Evolutionary conservation across 2,888 invertebrate genomes (phyloP).

Genomic region (Operophtera brumata): DNA sequence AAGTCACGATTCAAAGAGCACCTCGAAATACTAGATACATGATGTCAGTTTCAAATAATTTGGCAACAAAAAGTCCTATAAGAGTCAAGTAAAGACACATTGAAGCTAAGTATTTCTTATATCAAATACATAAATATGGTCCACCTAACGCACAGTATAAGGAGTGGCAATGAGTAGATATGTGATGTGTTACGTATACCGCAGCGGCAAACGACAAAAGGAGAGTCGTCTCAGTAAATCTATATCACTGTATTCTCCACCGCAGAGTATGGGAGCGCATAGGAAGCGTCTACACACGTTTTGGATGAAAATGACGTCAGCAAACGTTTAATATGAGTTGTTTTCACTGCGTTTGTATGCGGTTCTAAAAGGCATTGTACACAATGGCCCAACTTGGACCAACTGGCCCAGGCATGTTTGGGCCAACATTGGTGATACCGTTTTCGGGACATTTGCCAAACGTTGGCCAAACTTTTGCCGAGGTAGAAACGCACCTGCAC

Average conservation of each 20-base stretch:
- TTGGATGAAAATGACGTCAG: no score
- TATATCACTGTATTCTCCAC: neutral
- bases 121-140: constrained; percentile 48
- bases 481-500: no score
- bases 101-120: constrained; percentile 19
- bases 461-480: no score
- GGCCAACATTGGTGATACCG: no score
- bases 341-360: no score
- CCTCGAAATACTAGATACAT: constrained; percentile 9
- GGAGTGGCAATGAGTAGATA: constrained; percentile 73
- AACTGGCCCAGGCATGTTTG: no score
- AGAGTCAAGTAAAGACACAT: constrained; percentile 9
- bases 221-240: neutral
- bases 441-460: no score
- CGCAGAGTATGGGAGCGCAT: constrained; percentile 34
- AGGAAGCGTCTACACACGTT: no score
- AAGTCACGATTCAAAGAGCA: constrained; percentile 16
- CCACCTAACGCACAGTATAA: constrained; percentile 72
- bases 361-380: no score
- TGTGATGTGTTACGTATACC: constrained; percentile 64
- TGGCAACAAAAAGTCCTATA: constrained; percentile 29
- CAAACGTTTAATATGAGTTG: no score
- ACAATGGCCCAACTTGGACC: no score
- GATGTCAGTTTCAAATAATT: constrained; percentile 14
- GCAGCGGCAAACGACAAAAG: constrained; percentile 25